Percentiles rank a stretch among this genome's conserved stretches.
Conservation (phyloP, 2,888 invertebrate genomes). For the Esperia sulphurella region DNA sequence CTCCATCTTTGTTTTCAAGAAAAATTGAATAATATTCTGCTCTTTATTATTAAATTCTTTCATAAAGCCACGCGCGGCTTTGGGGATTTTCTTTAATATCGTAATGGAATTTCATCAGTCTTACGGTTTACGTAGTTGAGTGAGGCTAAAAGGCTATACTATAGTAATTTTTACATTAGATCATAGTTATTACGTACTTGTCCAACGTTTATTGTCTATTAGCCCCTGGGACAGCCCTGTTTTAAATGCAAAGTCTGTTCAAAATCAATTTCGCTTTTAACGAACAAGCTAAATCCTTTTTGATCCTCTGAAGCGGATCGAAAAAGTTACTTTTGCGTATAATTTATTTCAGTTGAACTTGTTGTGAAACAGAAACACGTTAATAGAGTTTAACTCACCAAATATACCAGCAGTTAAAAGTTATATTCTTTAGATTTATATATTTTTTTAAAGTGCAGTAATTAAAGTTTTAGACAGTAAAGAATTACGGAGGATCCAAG, state of each 20-base stretch:
- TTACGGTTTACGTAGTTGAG: slow-evolving; percentile 32
- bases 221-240: slow-evolving; percentile 22
- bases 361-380: background rate
- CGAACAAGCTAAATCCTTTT: slow-evolving; percentile 15
- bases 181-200: slow-evolving; percentile 22
- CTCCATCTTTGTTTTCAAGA: slow-evolving; percentile 69
- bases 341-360: background rate
- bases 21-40: slow-evolving; percentile 72
- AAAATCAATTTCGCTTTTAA: slow-evolving; percentile 22
- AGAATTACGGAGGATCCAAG: slow-evolving; percentile 33
- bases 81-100: slow-evolving; percentile 69
- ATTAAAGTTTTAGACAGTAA: slow-evolving; percentile 28
- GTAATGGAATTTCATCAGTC: slow-evolving; percentile 70
- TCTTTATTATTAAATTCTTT: slow-evolving; percentile 74
- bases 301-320: slow-evolving; percentile 8
- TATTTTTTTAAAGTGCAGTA: slow-evolving; percentile 21
- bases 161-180: slow-evolving; percentile 31
- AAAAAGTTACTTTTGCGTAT: slow-evolving; percentile 6
- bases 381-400: background rate
- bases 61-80: slow-evolving; percentile 66
- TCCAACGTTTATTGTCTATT: slow-evolving; percentile 27
- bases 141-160: slow-evolving; percentile 22
- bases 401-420: background rate
- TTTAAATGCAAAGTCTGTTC: slow-evolving; percentile 12
- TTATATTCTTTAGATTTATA: slow-evolving; percentile 4